Conservation (phyloP, 2,888 invertebrate genomes). For the Melieria crassipennis region DNA sequence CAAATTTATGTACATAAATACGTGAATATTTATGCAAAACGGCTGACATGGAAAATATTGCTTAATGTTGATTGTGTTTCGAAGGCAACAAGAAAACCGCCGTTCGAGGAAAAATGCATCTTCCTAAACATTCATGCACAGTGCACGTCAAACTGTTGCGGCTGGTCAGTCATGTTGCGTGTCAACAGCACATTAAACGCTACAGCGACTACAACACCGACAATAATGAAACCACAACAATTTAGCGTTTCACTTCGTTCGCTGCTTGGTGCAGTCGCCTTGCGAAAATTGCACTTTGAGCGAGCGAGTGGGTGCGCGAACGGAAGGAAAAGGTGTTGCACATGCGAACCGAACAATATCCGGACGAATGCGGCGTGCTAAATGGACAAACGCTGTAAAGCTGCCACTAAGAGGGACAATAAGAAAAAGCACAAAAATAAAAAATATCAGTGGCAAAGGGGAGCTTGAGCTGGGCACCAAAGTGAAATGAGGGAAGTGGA, state of each 20-base stretch:
- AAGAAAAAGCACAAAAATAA: not conserved
- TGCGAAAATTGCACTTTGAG: not conserved
- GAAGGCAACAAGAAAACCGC: too few relatives aligned
- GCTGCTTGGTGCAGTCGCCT: not conserved
- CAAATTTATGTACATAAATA: too few relatives aligned
- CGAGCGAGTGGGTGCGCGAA: not conserved
- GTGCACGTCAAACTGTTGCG: too few relatives aligned
- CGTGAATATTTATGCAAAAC: too few relatives aligned
- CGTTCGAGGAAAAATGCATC: too few relatives aligned
- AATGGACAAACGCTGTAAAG: not conserved
- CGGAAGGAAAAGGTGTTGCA: constrained; percentile 57
- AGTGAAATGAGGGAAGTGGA: too few relatives aligned
- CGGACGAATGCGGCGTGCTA: constrained; percentile 47
- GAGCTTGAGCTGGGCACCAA: too few relatives aligned
- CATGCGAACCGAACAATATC: constrained; percentile 52
- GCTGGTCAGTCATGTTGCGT: constrained; percentile 44
- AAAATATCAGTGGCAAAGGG: too few relatives aligned
- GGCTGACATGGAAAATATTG: too few relatives aligned
- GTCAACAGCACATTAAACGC: constrained; percentile 47
- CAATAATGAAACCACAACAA: not conserved
- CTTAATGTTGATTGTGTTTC: too few relatives aligned
- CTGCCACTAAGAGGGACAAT: not conserved
- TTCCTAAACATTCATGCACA: too few relatives aligned
- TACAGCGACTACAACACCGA: constrained; percentile 14
- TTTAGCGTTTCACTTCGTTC: not conserved